Evolutionary conservation across 1,140 invertebrate genomes (phyloP), one percentile per base, ranked within the genome.

Genomic region (Drosophila mauritiana): DNA sequence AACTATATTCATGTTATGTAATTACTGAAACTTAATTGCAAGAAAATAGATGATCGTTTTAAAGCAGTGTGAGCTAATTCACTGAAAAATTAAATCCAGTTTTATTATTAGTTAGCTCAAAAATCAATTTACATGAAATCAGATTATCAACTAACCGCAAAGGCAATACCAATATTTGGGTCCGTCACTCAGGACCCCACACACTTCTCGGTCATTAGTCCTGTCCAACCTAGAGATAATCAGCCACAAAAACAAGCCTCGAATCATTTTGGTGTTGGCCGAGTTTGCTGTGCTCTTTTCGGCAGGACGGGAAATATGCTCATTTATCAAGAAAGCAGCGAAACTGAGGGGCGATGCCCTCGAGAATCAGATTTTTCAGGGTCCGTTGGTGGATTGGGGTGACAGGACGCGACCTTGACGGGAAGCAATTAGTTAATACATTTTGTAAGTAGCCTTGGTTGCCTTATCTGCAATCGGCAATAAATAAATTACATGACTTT

Each of bases 401-500:
- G 63, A 39, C 69, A 61, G 53, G 61, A 57, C 46, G 42, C 54
- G 73, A 75, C 73, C 73, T 76, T 76, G 73, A 76, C 46, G 56
- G 78, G 31, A 74, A 51, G 78, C 74, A 86, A 86, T 86, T 88
- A 86, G 83, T 68, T 83, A 83, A 86, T 76, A 83, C 65, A 73
- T 88, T 77, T 82, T 70, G 70, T 76, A 62, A 61, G 54, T 77
- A 65, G 56, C 62, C 63, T 43, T 51, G 54, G 62, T 49, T 22
- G 36, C 49, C 75, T 76, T 88, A 83, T 86, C 83, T 49, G 51
- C 52, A 82, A 83, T 88, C 83, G 62, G 59, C 73, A 69, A 86
- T 88, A 86, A 86, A 86, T 86, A 88, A 88, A 79, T 88, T 82
- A 69, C 75, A 72, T 63, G 83, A 76, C 75, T 77, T 76, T 82